Evolutionary conservation across 2,797 vertebrate genomes (phyloP).

Genomic region (Epinephelus coioides): DNA sequence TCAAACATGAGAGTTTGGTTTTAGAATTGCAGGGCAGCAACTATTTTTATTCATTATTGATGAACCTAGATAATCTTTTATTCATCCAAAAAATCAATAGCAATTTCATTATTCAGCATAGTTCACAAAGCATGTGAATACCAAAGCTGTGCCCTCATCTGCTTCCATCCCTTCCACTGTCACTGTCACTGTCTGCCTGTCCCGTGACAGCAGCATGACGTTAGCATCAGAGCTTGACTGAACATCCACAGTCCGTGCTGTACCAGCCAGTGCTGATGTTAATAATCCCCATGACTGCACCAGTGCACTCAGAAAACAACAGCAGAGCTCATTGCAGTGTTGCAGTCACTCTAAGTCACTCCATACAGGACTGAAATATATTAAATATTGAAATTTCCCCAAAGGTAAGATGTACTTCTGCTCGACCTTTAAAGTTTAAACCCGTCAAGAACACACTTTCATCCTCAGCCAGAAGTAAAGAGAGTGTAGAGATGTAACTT

Average conservation of each 20-base stretch:
- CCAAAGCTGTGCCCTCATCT: background rate
- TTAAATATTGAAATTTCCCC: background rate
- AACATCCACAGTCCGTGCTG: slow-evolving; percentile 16
- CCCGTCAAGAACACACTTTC: background rate
- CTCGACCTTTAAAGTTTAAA: background rate
- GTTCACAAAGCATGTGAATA: background rate
- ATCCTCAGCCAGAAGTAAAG: no score
- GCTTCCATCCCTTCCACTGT: background rate
- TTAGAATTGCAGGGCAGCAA: background rate
- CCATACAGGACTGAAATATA: background rate
- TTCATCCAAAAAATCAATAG: background rate
- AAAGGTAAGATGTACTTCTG: background rate
- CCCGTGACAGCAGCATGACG: slow-evolving; percentile 30
- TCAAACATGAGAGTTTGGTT: background rate
- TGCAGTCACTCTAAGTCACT: background rate
- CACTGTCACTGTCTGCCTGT: background rate
- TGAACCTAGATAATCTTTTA: background rate
- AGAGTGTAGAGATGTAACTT: no score
- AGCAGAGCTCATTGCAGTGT: slow-evolving; percentile 9
- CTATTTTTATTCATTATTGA: background rate
- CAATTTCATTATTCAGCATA: background rate
- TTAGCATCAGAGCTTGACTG: slow-evolving; percentile 18
- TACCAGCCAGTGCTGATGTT: slow-evolving; percentile 24
- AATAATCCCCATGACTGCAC: slow-evolving; percentile 44
- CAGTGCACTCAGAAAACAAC: slow-evolving; percentile 38